phyloP scores from a whole-genome alignment of 2,888 invertebrate genomes.

The Theretra japonica region DNA sequence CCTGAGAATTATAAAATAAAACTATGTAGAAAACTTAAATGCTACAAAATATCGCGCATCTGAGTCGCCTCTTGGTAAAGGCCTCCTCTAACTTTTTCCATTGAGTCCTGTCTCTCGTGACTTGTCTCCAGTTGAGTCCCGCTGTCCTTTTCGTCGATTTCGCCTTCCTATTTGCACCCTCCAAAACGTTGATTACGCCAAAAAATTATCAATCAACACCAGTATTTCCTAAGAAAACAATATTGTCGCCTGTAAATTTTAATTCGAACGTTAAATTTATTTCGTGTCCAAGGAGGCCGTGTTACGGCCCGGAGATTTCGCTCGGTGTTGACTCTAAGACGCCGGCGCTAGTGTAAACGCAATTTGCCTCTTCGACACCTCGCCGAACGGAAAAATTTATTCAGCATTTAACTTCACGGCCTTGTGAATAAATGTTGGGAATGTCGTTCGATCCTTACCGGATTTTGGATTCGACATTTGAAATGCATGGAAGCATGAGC shows the following conservation, averaged over 20 bases:
- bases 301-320: conserved; percentile 33
- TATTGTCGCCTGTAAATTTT: conserved; percentile 14
- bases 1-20: no score
- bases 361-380: conserved; percentile 61
- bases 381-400: conserved; percentile 48
- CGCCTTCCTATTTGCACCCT: no score
- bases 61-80: no score
- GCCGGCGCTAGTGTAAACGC: conserved; percentile 56
- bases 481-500: background rate
- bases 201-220: background rate
- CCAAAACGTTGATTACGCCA: background rate
- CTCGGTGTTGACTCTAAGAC: conserved; percentile 54
- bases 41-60: no score
- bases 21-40: no score
- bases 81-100: no score
- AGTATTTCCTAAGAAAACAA: background rate
- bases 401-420: conserved; percentile 46
- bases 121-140: no score
- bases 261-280: conserved; percentile 29
- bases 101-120: no score
- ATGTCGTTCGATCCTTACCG: background rate
- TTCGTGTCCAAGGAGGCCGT: conserved; percentile 17
- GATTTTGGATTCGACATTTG: conserved; percentile 1
- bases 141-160: no score
- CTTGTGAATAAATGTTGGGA: conserved; percentile 18